These are phyloP conservation scores for Oncorhynchus masou DNA, from an alignment of 2,113 vertebrate genomes.

Conservation along the genomic window DNA sequence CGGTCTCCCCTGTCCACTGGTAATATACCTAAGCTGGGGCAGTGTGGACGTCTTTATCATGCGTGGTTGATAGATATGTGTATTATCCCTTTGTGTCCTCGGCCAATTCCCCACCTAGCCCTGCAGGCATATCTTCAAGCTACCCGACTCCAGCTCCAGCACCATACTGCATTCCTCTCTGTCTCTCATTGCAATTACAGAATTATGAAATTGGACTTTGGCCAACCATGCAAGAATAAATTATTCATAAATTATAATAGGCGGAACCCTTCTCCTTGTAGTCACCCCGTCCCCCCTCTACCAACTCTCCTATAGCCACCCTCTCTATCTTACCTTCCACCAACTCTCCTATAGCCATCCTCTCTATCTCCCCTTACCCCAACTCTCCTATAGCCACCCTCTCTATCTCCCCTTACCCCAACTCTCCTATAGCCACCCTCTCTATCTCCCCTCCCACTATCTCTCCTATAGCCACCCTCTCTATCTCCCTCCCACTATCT, in stretches of 20 bases:
- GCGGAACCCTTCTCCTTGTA: constrained; percentile 23
- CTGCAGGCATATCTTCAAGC: constrained; percentile 29
- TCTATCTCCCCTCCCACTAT: no score
- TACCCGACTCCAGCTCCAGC: background rate
- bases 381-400: no score
- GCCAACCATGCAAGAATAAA: constrained; percentile 70
- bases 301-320: background rate
- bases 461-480: no score
- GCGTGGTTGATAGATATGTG: constrained; percentile 47
- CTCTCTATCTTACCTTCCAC: fast-evolving
- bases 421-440: no score
- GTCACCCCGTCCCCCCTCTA: background rate
- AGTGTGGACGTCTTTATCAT: constrained; percentile 40
- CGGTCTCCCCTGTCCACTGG: background rate
- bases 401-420: fast-evolving
- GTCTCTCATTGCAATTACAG: constrained; percentile 74
- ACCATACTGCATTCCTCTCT: constrained; percentile 36
- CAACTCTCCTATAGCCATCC: background rate
- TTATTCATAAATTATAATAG: constrained; percentile 76
- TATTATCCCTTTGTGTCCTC: constrained; percentile 38
- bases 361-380: fast-evolving
- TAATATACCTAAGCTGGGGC: constrained; percentile 6
- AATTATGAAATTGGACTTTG: constrained; percentile 73
- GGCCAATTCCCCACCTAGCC: constrained; percentile 43
- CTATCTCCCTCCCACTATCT: no score